Evolutionary conservation across 2,113 vertebrate genomes (phyloP).

Genomic region (Indri indri): DNA sequence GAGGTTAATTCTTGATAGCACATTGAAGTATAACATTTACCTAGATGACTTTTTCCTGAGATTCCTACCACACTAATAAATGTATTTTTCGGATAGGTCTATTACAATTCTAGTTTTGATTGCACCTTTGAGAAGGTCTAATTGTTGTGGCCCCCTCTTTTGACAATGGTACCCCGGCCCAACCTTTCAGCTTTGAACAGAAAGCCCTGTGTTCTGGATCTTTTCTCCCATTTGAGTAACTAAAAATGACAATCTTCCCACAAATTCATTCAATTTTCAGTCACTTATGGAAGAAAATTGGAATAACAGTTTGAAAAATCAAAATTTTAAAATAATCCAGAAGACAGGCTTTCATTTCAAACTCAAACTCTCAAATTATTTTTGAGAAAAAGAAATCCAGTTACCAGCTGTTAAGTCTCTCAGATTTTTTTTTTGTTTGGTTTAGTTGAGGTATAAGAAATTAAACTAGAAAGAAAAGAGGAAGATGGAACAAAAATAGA

Average conservation of each 20-base stretch:
- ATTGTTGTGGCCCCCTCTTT: background rate
- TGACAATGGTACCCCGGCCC: background rate
- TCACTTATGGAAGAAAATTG: constrained; percentile 2
- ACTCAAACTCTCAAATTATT: background rate
- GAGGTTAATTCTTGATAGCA: background rate
- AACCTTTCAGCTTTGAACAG: background rate
- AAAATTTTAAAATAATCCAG: background rate
- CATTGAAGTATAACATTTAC: background rate
- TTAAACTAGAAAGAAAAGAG: background rate
- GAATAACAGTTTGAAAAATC: background rate
- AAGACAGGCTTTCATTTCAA: constrained; percentile 52
- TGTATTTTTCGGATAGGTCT: background rate
- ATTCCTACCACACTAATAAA: background rate
- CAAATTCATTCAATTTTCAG: background rate
- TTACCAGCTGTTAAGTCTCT: background rate
- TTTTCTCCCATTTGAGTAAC: background rate
- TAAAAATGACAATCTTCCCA: background rate
- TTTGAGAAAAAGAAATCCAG: background rate
- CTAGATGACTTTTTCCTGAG: background rate
- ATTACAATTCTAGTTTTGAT: background rate
- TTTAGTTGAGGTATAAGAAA: background rate
- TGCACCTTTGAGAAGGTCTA: background rate
- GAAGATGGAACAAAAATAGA: background rate
- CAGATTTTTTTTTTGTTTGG: background rate
- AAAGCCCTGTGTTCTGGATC: background rate